phyloP scores from a whole-genome alignment of 2,797 vertebrate genomes.

The Gallinago solitaria region DNA sequence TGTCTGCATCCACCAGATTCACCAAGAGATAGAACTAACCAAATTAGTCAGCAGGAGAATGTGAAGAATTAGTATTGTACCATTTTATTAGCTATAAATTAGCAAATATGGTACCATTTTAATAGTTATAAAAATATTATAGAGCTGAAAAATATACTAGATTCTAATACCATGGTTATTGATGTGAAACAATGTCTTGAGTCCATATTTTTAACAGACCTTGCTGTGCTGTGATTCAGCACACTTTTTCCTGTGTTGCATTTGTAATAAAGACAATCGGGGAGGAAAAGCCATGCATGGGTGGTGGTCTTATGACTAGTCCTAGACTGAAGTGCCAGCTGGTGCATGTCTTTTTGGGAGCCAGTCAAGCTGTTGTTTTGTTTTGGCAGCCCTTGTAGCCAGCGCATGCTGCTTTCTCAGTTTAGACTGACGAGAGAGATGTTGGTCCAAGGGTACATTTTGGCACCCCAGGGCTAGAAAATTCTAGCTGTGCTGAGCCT shows the following conservation, averaged over 20 bases:
- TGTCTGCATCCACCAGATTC: neutral
- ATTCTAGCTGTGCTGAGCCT: slow-evolving; percentile 19
- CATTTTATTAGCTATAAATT: slow-evolving; percentile 38
- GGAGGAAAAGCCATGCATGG: slow-evolving; percentile 12
- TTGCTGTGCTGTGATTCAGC: neutral
- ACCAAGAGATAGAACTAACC: neutral
- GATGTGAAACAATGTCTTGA: neutral
- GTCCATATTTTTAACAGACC: neutral
- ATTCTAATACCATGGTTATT: neutral
- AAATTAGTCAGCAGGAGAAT: neutral
- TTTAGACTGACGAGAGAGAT: slow-evolving; percentile 13
- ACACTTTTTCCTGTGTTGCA: neutral
- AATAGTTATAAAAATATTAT: slow-evolving; percentile 28
- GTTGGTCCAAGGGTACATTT: slow-evolving; percentile 34
- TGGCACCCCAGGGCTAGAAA: slow-evolving; percentile 35
- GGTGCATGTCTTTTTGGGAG: slow-evolving; percentile 78
- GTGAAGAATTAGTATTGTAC: neutral
- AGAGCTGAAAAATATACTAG: neutral
- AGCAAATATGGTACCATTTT: slow-evolving; percentile 19
- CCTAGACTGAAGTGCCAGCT: slow-evolving; percentile 76
- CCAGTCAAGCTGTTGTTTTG: slow-evolving; percentile 81
- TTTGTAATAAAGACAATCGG: neutral
- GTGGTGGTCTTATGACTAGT: slow-evolving; percentile 30
- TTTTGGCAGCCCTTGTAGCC: slow-evolving; percentile 62
- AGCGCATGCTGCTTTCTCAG: slow-evolving; percentile 48